phyloP scores from a whole-genome alignment of 2,888 invertebrate genomes.

The Spatulosminthurus flaviceps region DNA sequence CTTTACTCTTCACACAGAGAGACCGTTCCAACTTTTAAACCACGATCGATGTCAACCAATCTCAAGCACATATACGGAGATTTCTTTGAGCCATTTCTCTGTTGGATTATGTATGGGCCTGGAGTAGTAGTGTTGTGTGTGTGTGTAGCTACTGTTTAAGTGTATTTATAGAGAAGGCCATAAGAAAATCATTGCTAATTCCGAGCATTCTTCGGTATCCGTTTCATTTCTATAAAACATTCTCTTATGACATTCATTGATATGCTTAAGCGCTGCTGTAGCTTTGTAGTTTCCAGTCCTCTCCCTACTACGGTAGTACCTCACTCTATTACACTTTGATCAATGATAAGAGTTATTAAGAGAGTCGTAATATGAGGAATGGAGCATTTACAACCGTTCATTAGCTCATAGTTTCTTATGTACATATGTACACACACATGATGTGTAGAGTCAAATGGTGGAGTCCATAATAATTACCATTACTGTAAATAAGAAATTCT shows the following conservation, averaged over 20 bases:
- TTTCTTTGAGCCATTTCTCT: not conserved
- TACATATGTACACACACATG: not conserved
- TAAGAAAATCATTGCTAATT: slow-evolving; percentile 14
- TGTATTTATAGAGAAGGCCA: no score
- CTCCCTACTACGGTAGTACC: no score
- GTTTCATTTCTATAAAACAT: not conserved
- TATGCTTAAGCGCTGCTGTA: not conserved
- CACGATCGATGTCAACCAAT: slow-evolving; percentile 11
- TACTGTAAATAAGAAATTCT: slow-evolving; percentile 21
- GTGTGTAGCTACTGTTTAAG: no score
- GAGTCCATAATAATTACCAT: not conserved
- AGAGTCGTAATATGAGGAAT: slow-evolving; percentile 10
- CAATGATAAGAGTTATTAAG: slow-evolving; percentile 27
- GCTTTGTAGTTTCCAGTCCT: not conserved
- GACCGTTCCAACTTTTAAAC: slow-evolving; percentile 1
- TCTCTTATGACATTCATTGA: slow-evolving; percentile 5
- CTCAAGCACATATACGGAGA: not conserved
- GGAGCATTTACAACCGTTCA: slow-evolving; percentile 5
- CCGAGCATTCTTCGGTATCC: not conserved
- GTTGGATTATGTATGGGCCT: not conserved
- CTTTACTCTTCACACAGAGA: not conserved
- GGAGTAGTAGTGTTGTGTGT: no score
- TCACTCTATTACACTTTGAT: not conserved
- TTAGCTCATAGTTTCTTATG: not conserved
- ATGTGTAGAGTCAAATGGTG: no score